Evolutionary conservation across 2,888 invertebrate genomes (phyloP), one percentile per base, ranked within the genome.

Genomic region (Sminthurides aquaticus): DNA sequence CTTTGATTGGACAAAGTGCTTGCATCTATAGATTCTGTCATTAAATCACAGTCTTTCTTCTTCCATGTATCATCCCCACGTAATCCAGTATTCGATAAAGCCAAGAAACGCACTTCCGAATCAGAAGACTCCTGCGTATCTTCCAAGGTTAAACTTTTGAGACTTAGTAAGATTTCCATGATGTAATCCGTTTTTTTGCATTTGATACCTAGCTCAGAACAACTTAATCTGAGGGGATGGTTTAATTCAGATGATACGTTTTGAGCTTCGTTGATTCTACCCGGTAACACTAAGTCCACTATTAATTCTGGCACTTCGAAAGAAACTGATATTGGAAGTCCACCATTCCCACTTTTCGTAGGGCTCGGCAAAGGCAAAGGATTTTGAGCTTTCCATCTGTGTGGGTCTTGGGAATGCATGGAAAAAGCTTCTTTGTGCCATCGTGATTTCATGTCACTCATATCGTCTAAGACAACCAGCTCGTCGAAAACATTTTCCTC

Each of bases 111-210:
- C 79, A 91, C 89, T 74, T 86, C 86, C 0, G 91, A 89, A 54
- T 87, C 87, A 24, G 85, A 83, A 1, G 87, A 85, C 76, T 89
- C 87, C 5, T 90, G 84, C 2, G 95, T 82, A 80, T 96, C 95
- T 78, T 95, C 94, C 89, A 96, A 91, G 2, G 89, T 83, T 25
- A 96, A 84, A 0, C 94, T 91, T 71, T 90, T 86, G 5, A 96
- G 80, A 0, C 67, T 69, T n/a, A 74, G 62, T 49, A 70, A 71
- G 68, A 72, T 70, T 62, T 73, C 72, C 29, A 71, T 75, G 20
- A 64, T 54, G 55, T 68, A 69, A 11, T 67, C 68, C 26, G 57
- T 55, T 27, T 71, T 71, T n/a, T 75, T 73, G 62, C 74, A 72
- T 24, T 67, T 65, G 55, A 73, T 69, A 1, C 67, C 61, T 1